Percentiles rank a stretch among this genome's conserved stretches.
Conservation (phyloP, 2,113 vertebrate genomes). For the Pomatostomus ruficeps region DNA sequence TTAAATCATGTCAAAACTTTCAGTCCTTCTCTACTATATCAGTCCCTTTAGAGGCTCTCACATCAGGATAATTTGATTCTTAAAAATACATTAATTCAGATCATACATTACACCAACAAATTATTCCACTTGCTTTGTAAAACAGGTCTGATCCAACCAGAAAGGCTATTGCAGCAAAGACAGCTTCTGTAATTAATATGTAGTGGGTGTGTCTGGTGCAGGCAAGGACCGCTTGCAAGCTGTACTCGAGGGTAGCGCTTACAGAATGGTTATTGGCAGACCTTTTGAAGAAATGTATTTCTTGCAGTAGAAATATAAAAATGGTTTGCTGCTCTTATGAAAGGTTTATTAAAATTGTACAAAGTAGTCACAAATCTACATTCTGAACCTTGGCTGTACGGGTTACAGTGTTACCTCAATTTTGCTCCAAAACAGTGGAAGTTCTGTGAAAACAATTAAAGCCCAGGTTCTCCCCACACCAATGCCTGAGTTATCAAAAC, state of each 20-base stretch:
- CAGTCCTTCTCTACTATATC: constrained; percentile 43
- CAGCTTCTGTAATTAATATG: constrained; percentile 56
- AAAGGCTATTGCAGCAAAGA: constrained; percentile 1
- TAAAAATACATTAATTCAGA: constrained; percentile 73
- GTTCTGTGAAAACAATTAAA: background rate
- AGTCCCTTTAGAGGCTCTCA: constrained; percentile 63
- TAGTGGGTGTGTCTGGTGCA: background rate
- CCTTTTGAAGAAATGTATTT: background rate
- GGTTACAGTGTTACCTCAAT: background rate
- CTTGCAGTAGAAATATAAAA: background rate
- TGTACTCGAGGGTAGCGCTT: background rate
- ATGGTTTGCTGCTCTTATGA: background rate
- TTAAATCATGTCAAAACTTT: constrained; percentile 70
- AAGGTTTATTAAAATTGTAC: background rate
- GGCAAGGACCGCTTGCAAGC: background rate
- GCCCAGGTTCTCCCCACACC: background rate
- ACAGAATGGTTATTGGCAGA: background rate
- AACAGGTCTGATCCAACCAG: constrained; percentile 49
- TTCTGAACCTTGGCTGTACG: background rate
- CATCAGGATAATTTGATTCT: constrained; percentile 66
- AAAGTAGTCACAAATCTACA: background rate
- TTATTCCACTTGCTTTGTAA: constrained; percentile 67
- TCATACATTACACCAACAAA: constrained; percentile 68
- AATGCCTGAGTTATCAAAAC: background rate
- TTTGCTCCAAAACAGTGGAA: background rate